These are phyloP conservation scores for Stylophora pistillata DNA, from an alignment of 64 coral and sea anemone species.

Conservation along the genomic window DNA sequence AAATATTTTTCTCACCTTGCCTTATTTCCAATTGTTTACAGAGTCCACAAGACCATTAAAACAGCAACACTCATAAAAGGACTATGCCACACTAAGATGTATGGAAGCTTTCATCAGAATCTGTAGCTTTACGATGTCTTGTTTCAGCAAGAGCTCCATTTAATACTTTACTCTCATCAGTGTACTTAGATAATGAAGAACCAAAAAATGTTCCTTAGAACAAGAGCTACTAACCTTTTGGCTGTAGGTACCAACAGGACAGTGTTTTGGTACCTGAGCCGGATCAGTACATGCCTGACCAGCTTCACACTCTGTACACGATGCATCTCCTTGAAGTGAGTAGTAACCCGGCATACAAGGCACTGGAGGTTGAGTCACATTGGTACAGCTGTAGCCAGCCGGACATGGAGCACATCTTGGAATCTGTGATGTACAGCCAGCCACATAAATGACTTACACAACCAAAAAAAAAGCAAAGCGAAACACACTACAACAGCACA, in stretches of 20 bases:
- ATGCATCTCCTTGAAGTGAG: conserved; percentile 59
- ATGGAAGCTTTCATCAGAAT: too few relatives aligned
- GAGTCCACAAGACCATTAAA: too few relatives aligned
- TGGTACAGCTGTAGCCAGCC: conserved; percentile 89
- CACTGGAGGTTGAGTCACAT: conserved; percentile 82
- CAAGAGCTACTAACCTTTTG: conserved; percentile 15
- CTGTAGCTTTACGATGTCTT: too few relatives aligned
- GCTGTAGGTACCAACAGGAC: conserved; percentile 81
- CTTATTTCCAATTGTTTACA: neutral
- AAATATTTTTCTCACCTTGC: too few relatives aligned
- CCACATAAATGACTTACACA: neutral
- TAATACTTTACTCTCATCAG: too few relatives aligned
- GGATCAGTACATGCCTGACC: conserved; percentile 90
- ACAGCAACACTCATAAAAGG: neutral
- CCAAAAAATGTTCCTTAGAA: too few relatives aligned
- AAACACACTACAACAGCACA: too few relatives aligned
- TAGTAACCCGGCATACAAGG: conserved; percentile 75
- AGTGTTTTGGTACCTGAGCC: conserved; percentile 69
- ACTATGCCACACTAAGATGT: too few relatives aligned
- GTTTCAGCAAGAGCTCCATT: too few relatives aligned
- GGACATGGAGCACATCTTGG: conserved; percentile 90
- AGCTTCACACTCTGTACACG: conserved; percentile 65
- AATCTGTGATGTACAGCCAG: conserved; percentile 32
- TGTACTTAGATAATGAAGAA: too few relatives aligned
- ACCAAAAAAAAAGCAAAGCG: too few relatives aligned